A percentile compares a stretch with the other conserved stretches of the same genome.
Conservation (phyloP, 2,797 vertebrate genomes). For the Psittacula echo region DNA sequence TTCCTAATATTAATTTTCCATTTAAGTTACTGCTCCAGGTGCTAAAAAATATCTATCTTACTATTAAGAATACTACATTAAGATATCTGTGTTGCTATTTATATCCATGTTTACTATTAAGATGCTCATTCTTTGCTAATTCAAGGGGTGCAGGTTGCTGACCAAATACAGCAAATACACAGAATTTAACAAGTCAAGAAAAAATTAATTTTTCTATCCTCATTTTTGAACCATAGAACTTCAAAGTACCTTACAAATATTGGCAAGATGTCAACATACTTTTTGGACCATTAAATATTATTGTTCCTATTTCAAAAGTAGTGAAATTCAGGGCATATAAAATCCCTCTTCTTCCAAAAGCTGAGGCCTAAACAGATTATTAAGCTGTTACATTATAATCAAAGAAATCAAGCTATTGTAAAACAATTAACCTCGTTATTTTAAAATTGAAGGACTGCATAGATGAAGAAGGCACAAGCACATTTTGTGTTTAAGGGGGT, state of each 20-base stretch:
- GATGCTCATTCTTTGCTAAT: neutral
- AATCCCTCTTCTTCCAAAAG: neutral
- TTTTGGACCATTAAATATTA: neutral
- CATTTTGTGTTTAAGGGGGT: fast-evolving
- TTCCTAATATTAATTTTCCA: neutral
- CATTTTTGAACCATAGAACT: neutral
- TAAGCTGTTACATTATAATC: neutral
- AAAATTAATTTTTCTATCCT: neutral
- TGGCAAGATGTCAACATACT: neutral
- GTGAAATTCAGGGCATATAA: neutral
- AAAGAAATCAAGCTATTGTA: neutral
- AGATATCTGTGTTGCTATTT: neutral
- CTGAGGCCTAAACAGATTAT: neutral
- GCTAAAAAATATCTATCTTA: neutral
- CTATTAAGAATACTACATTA: neutral
- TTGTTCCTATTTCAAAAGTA: neutral
- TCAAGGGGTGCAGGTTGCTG: neutral
- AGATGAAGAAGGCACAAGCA: neutral
- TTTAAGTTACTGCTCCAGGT: neutral
- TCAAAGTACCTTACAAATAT: neutral
- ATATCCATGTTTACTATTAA: neutral
- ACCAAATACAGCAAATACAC: neutral
- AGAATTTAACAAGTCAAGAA: neutral
- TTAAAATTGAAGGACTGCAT: neutral
- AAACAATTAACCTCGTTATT: neutral